These are phyloP conservation scores for Crotalus viridis DNA, from an alignment of 2,113 vertebrate genomes.

Conservation along the genomic window DNA sequence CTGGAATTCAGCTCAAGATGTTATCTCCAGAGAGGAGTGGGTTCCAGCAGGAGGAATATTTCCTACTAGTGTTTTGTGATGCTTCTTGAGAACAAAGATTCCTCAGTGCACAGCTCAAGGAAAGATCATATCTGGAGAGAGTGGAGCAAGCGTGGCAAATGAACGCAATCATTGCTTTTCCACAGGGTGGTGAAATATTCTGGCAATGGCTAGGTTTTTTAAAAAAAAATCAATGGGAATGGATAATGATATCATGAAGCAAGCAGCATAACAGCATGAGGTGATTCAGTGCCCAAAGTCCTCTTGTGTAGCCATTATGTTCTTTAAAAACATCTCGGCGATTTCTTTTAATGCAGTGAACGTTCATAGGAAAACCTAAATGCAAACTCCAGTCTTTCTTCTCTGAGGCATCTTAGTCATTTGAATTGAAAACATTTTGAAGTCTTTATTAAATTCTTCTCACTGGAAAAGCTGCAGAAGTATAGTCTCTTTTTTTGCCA, in stretches of 20 bases:
- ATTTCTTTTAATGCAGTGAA: neutral
- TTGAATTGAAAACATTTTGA: neutral
- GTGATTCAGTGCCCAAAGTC: neutral
- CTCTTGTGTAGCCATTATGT: slow-evolving; percentile 14
- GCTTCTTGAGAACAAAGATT: slow-evolving; percentile 42
- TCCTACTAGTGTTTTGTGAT: slow-evolving; percentile 26
- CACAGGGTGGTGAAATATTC: slow-evolving; percentile 23
- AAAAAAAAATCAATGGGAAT: slow-evolving; percentile 24
- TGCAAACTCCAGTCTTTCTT: neutral
- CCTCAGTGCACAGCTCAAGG: neutral
- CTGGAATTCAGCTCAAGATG: slow-evolving; percentile 13
- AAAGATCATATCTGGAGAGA: slow-evolving; percentile 31
- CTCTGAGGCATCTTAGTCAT: neutral
- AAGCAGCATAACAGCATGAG: neutral
- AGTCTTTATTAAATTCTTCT: neutral
- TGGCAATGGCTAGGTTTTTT: slow-evolving; percentile 31
- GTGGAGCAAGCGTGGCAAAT: slow-evolving; percentile 2
- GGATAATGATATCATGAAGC: neutral
- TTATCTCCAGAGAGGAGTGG: slow-evolving; percentile 34
- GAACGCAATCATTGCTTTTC: slow-evolving; percentile 37
- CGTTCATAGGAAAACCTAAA: neutral
- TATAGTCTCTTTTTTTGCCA: neutral
- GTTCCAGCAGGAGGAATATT: slow-evolving; percentile 25
- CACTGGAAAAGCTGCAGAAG: neutral
- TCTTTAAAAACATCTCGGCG: slow-evolving; percentile 29